Evolutionary conservation across 2,888 invertebrate genomes (phyloP), one percentile per base, ranked within the genome.

Genomic region (Synergus itoensis): DNA sequence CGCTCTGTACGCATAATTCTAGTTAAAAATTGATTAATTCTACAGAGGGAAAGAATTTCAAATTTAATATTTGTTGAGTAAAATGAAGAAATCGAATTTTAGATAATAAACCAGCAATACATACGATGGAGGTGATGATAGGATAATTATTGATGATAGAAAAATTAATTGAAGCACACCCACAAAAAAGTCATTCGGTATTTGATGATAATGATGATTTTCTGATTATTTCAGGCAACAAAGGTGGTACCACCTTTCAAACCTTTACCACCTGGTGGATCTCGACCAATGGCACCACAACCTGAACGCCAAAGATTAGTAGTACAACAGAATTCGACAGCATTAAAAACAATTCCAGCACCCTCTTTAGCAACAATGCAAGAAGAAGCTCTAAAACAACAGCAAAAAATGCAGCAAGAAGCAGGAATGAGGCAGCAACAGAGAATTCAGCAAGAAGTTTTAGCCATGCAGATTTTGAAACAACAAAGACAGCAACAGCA

Each of bases 181-280:
- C n/a, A n/a, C n/a, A n/a, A n/a, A n/a, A n/a, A n/a, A n/a, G n/a
- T n/a, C n/a, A n/a, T n/a, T n/a, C n/a, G n/a, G n/a, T n/a, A n/a
- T n/a, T n/a, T n/a, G n/a, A n/a, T n/a, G n/a, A n/a, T n/a, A n/a
- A n/a, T n/a, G n/a, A n/a, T n/a, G n/a, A n/a, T n/a, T n/a, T n/a
- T n/a, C n/a, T n/a, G n/a, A n/a, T n/a, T n/a, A 28, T 62, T 67
- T 16, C 64, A 88, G 88, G 82, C 83, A 28, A 79, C 75, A 9
- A 87, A 83, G 69, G 64, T 76, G 21, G 95, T 97, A 11, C 97
- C 97, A 48, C 95, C 96, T 0, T 97, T 97, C 92, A 96, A 94
- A 89, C 97, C 97, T 0, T 93, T 97, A 83, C 96, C 97, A 64
- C 94, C 95, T 40, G 95, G 91, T 4, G 87, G 83, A 7, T 81